Evolutionary conservation across 92 coral and sea anemone genomes (phyloP).

Genomic region (Paragorgia papillata): DNA sequence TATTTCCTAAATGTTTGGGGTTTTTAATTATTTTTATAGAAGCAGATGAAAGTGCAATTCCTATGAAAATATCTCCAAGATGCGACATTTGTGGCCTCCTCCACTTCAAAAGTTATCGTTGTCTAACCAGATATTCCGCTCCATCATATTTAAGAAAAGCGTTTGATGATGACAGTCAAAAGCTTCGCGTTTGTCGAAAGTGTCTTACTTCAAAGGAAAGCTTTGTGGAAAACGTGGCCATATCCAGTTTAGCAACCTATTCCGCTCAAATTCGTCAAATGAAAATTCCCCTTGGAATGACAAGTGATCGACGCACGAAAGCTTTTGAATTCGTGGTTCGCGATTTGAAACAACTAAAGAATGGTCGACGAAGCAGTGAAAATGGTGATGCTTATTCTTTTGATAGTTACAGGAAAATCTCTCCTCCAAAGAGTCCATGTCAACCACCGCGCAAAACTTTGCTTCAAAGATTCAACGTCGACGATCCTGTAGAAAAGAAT

Average conservation of each 20-base stretch:
- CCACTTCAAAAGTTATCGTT: slow-evolving; percentile 92
- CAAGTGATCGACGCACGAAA: slow-evolving; percentile 73
- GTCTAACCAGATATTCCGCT: slow-evolving; percentile 75
- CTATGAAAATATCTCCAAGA: slow-evolving; percentile 54
- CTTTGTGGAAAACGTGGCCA: slow-evolving; percentile 88
- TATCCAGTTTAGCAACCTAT: slow-evolving; percentile 75
- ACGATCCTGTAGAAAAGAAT: slow-evolving; percentile 38
- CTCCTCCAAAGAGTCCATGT: neutral
- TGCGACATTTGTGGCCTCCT: slow-evolving; percentile 94
- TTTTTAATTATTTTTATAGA: neutral
- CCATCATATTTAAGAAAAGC: slow-evolving; percentile 80
- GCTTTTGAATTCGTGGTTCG: slow-evolving; percentile 78
- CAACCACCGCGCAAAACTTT: slow-evolving; percentile 32
- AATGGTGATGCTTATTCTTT: slow-evolving; percentile 1
- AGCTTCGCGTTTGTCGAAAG: slow-evolving; percentile 85
- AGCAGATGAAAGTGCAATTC: slow-evolving; percentile 32
- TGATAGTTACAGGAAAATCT: neutral
- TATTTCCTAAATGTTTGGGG: neutral
- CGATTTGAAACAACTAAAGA: slow-evolving; percentile 55
- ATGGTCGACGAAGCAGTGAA: neutral
- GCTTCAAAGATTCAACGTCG: slow-evolving; percentile 37
- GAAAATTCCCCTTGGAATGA: slow-evolving; percentile 92
- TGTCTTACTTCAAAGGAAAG: slow-evolving; percentile 92
- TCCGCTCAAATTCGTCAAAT: slow-evolving; percentile 79
- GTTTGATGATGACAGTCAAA: slow-evolving; percentile 73